Evolutionary conservation across 2,888 invertebrate species (phyloP).

Genomic region (Ashinkailepas kermadecensis): DNA sequence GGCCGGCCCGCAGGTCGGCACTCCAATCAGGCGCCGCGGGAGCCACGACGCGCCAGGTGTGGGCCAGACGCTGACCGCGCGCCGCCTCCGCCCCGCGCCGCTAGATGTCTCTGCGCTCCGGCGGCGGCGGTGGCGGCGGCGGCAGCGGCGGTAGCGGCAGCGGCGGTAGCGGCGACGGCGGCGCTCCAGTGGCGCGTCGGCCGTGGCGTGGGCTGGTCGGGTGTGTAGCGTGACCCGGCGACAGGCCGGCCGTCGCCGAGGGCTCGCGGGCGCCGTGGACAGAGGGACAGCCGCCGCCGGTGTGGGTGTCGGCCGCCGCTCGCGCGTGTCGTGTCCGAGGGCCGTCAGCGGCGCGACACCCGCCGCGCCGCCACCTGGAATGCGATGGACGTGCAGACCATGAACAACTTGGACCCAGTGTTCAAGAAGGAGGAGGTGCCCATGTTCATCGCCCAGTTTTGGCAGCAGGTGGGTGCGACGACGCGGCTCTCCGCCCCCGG

Average conservation of each 20-base stretch:
- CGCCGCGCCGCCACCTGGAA: neutral
- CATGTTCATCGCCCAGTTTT: conserved; percentile 22
- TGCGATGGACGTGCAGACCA: conserved; percentile 10
- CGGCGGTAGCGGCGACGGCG: neutral
- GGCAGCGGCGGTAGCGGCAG: neutral
- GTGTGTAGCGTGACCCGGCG: neutral
- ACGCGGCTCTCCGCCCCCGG: too few species aligned
- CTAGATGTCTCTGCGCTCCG: neutral
- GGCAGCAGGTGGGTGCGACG: conserved; percentile 2
- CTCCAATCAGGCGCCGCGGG: neutral
- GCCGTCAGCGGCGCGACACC: neutral
- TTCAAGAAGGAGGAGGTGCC: conserved; percentile 22
- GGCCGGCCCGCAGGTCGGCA: neutral
- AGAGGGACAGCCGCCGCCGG: neutral
- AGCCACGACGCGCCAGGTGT: neutral
- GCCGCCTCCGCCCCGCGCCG: neutral
- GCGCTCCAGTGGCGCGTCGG: conserved; percentile 9
- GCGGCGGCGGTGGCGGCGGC: neutral
- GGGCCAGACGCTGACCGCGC: neutral
- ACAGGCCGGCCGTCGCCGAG: neutral
- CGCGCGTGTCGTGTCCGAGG: neutral
- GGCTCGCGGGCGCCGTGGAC: neutral
- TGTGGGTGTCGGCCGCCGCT: neutral
- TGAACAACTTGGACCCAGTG: conserved; percentile 1
- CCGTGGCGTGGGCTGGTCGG: neutral